These are phyloP conservation scores for Pavo muticus DNA, from an alignment of 2,113 vertebrate genomes.

Conservation along the genomic window DNA sequence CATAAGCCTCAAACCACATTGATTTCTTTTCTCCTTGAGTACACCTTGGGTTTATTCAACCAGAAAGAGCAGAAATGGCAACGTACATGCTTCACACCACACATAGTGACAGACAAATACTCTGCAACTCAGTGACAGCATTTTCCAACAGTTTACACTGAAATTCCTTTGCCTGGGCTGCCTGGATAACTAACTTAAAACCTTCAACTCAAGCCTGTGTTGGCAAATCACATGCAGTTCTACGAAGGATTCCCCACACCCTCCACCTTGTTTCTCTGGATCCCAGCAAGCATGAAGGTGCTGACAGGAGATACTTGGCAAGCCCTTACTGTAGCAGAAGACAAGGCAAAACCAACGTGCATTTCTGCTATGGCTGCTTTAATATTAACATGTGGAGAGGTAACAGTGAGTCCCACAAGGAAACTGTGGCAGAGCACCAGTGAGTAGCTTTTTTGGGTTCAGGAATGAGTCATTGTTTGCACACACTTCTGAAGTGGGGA, in stretches of 20 bases:
- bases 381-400: rapidly evolving
- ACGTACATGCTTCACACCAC: neutral
- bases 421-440: neutral
- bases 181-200: neutral
- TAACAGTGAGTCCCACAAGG: neutral
- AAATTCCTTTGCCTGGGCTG: neutral
- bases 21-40: rapidly evolving
- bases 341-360: neutral
- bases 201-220: neutral
- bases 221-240: neutral
- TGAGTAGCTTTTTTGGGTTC: neutral
- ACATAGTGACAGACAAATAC: neutral
- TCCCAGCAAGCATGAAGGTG: neutral
- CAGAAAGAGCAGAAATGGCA: neutral
- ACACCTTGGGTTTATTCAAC: neutral
- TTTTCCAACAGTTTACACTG: neutral
- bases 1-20: neutral
- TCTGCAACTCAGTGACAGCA: neutral
- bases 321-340: neutral
- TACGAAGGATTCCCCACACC: neutral
- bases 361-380: rapidly evolving
- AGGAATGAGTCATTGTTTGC: neutral
- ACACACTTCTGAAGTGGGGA: neutral
- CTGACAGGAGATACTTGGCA: neutral
- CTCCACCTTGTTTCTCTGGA: neutral